These are phyloP conservation scores for Zaprionus inermis DNA, from an alignment of 1,140 invertebrate genomes.

Conservation along the genomic window DNA sequence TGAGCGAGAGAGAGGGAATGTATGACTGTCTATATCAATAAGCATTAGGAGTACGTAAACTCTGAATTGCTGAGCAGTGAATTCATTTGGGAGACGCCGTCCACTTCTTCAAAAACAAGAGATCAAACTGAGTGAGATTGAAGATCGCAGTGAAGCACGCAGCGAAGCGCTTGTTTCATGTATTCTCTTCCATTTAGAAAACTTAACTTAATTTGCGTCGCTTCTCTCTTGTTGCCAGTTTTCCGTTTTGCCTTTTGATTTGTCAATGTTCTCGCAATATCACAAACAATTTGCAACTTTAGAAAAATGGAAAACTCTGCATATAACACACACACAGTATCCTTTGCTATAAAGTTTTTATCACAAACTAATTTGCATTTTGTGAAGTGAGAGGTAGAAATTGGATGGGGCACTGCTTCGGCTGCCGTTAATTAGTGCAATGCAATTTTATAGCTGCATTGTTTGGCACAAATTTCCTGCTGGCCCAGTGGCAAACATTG, in stretches of 20 bases:
- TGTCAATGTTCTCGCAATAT: slow-evolving; percentile 1
- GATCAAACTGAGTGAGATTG: no score
- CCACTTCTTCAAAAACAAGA: no score
- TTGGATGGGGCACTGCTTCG: background rate
- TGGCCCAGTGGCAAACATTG: slow-evolving; percentile 20
- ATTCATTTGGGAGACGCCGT: background rate
- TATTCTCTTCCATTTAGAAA: background rate
- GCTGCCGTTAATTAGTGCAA: slow-evolving; percentile 27
- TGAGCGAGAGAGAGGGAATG: background rate
- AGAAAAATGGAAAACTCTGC: background rate
- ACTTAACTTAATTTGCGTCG: background rate
- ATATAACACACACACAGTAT: background rate
- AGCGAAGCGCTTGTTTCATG: no score
- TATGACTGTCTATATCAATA: background rate
- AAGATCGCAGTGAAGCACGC: no score
- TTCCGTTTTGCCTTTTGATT: background rate
- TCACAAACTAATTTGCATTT: slow-evolving; percentile 23
- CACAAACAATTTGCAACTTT: slow-evolving; percentile 6
- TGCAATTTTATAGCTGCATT: slow-evolving; percentile 32
- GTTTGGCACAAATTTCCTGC: slow-evolving; percentile 23
- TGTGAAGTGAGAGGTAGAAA: background rate
- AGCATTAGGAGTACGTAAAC: background rate
- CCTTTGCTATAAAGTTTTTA: slow-evolving; percentile 1
- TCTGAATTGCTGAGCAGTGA: no score
- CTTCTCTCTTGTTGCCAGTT: background rate